A percentile compares a stretch with the other conserved stretches of the same genome.
These are phyloP conservation scores for Drosophila nebulosa DNA, from an alignment of 1,140 invertebrate genomes.

Conservation along the genomic window DNA sequence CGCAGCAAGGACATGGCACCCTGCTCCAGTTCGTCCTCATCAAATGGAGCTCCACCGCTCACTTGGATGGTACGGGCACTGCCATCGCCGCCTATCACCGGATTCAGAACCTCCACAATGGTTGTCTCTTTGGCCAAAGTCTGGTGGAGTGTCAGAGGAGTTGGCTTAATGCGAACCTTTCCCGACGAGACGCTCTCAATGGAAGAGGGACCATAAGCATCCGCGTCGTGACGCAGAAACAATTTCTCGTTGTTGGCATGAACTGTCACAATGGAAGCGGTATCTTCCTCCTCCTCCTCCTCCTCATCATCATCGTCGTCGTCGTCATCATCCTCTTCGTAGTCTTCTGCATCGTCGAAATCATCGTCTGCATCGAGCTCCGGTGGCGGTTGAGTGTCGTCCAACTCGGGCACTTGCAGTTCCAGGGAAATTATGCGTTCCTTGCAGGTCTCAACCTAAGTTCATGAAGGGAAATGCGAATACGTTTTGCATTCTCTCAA, in stretches of 20 bases:
- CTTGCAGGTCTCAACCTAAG: conserved; percentile 91
- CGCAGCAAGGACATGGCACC: conserved; percentile 55
- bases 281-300: conserved; percentile 65
- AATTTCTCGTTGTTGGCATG: conserved; percentile 75
- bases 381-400: conserved; percentile 60
- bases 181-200: conserved; percentile 68
- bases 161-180: conserved; percentile 71
- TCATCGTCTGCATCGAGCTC: conserved; percentile 47
- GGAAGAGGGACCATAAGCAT: conserved; percentile 68
- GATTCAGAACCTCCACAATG: conserved; percentile 80
- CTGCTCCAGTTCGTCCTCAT: conserved; percentile 41
- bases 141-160: conserved; percentile 65
- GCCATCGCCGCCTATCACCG: conserved; percentile 75
- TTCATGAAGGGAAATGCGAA: conserved; percentile 53
- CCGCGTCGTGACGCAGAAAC: conserved; percentile 68
- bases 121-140: conserved; percentile 76
- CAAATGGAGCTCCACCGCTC: conserved; percentile 63
- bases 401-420: conserved; percentile 82
- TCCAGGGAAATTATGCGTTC: conserved; percentile 94
- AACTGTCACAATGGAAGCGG: conserved; percentile 79
- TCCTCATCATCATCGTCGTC: conserved; percentile 41
- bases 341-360: conserved; percentile 40
- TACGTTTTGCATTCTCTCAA: conserved; percentile 57
- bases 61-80: conserved; percentile 70
- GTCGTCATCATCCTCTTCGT: conserved; percentile 28